These are phyloP conservation scores for Cepaea nemoralis DNA, from an alignment of 1,140 invertebrate species.

Conservation along the genomic window DNA sequence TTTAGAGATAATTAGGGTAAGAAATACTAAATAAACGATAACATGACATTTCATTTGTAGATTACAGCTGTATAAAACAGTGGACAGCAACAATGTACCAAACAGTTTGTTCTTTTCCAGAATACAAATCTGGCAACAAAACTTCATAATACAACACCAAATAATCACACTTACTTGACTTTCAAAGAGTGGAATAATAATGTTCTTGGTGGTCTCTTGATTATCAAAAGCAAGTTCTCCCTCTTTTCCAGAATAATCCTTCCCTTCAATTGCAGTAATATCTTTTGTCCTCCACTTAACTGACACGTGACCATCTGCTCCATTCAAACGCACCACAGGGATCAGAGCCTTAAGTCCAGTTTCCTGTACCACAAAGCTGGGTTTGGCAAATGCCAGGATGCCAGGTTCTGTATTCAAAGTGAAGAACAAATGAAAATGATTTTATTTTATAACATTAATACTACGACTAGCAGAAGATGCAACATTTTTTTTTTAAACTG, in stretches of 20 bases:
- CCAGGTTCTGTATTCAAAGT: conserved; percentile 75
- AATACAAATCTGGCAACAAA: no score
- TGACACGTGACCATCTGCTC: conserved; percentile 77
- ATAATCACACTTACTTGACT: conserved; percentile 62
- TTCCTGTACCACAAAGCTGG: conserved; percentile 78
- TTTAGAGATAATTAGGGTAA: no score
- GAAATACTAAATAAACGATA: no score
- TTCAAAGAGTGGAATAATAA: conserved; percentile 76
- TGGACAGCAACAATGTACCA: no score
- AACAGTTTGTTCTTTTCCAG: no score
- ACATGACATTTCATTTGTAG: no score
- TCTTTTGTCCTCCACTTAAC: conserved; percentile 78
- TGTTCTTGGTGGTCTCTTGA: conserved; percentile 74
- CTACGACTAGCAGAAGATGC: no score
- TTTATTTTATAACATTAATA: no score
- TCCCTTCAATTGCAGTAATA: conserved; percentile 76
- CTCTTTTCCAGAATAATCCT: conserved; percentile 74
- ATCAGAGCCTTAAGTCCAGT: conserved; percentile 75
- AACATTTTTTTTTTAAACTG: no score
- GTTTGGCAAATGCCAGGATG: conserved; percentile 76
- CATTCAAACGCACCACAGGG: conserved; percentile 75
- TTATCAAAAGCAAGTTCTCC: conserved; percentile 77
- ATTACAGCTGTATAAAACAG: no score
- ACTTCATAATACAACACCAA: no score
- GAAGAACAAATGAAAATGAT: background rate